Conservation (phyloP, 2,113 vertebrate genomes). For the Carollia perspicillata region DNA sequence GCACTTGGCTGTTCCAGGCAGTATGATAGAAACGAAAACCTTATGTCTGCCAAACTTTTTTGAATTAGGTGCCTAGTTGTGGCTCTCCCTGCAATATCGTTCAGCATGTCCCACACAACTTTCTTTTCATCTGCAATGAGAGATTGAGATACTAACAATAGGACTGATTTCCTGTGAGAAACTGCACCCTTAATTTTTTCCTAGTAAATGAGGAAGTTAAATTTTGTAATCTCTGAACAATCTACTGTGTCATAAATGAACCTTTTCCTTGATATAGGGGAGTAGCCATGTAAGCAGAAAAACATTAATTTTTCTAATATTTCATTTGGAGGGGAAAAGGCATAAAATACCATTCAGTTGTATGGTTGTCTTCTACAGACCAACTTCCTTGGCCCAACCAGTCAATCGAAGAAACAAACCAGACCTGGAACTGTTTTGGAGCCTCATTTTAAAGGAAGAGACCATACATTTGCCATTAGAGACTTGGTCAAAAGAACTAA, state of each 20-base stretch:
- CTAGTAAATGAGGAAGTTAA: neutral
- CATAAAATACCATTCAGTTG: neutral
- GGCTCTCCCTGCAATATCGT: neutral
- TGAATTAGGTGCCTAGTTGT: neutral
- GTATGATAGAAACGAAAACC: neutral
- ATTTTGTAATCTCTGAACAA: neutral
- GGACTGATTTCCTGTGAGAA: neutral
- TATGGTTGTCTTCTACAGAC: neutral
- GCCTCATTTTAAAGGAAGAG: slow-evolving; percentile 5
- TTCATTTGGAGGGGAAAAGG: neutral
- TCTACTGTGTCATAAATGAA: neutral
- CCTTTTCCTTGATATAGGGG: neutral
- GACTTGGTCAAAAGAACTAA: neutral
- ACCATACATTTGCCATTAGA: neutral
- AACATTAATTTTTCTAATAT: neutral
- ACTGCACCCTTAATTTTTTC: neutral
- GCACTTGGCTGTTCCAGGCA: neutral
- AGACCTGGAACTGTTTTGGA: neutral
- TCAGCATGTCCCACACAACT: neutral
- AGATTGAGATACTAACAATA: neutral
- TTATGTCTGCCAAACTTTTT: neutral
- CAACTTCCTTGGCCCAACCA: neutral
- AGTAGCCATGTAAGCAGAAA: neutral
- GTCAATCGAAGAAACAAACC: neutral
- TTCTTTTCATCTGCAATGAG: neutral